A percentile compares a stretch with the other conserved stretches of the same genome.
phyloP scores from a whole-genome alignment of 2,113 vertebrate species.

The Phalacrocorax aristotelis region DNA sequence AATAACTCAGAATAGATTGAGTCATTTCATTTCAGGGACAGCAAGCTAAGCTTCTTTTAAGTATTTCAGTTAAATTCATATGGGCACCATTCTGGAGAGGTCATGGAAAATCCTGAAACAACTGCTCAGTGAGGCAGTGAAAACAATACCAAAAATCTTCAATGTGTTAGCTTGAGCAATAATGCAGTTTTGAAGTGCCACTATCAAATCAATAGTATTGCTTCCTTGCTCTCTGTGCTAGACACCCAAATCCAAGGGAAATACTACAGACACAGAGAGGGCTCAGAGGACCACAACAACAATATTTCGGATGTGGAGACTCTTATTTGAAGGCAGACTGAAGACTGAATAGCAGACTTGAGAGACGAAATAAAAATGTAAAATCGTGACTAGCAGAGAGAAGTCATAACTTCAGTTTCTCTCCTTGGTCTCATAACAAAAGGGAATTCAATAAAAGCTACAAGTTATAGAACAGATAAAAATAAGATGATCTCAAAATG shows the following conservation, averaged over 20 bases:
- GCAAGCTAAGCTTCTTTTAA: neutral
- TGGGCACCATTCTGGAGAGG: neutral
- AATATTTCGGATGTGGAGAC: slow-evolving; percentile 16
- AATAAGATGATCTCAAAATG: slow-evolving; percentile 4
- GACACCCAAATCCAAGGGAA: slow-evolving; percentile 17
- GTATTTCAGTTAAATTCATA: neutral
- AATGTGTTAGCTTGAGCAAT: neutral
- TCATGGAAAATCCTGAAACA: neutral
- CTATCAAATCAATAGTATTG: slow-evolving; percentile 27
- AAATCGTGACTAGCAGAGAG: slow-evolving; percentile 28
- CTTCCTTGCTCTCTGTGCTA: neutral
- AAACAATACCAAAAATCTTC: neutral
- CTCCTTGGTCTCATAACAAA: slow-evolving; percentile 22
- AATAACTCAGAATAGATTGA: neutral
- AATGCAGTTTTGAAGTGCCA: slow-evolving; percentile 10
- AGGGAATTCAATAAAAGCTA: slow-evolving; percentile 44
- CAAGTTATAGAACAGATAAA: slow-evolving; percentile 41
- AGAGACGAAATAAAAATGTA: slow-evolving; percentile 40
- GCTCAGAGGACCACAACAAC: neutral
- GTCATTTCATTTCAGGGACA: neutral
- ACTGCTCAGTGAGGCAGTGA: neutral
- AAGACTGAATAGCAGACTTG: slow-evolving; percentile 8
- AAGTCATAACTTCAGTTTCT: slow-evolving; percentile 29
- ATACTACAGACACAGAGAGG: neutral
- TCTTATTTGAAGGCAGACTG: slow-evolving; percentile 33